Evolutionary conservation across 2,888 invertebrate genomes (phyloP).

Genomic region (Hyposoter didymator): DNA sequence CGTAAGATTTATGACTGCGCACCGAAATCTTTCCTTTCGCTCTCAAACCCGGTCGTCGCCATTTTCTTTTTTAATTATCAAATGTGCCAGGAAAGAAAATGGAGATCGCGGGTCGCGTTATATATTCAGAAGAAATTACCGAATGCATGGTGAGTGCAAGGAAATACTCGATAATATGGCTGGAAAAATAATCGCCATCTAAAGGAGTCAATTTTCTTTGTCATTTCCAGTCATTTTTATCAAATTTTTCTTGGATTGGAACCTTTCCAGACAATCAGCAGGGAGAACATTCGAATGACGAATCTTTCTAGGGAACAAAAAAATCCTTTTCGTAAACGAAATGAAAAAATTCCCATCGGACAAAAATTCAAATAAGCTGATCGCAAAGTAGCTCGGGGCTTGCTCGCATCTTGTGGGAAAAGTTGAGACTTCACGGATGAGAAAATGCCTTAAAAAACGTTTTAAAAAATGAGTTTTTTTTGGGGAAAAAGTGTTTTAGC

Average conservation of each 20-base stretch:
- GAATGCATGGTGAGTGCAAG: not conserved
- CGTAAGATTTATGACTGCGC: slow-evolving; percentile 54
- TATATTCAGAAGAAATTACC: not conserved
- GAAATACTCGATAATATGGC: not conserved
- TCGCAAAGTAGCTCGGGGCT: not conserved
- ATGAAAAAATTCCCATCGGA: not conserved
- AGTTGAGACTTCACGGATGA: slow-evolving; percentile 5
- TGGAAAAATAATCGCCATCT: not conserved
- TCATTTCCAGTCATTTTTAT: not conserved
- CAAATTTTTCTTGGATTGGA: not conserved
- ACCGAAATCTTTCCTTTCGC: slow-evolving; percentile 2
- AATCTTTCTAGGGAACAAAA: not conserved
- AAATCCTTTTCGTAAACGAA: not conserved
- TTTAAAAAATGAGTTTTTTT: slow-evolving; percentile 6
- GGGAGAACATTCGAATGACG: too few relatives aligned
- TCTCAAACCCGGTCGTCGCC: slow-evolving; percentile 10
- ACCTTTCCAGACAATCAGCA: not conserved
- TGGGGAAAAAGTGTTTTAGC: slow-evolving; percentile 29
- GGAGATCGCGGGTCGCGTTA: not conserved
- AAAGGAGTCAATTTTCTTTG: not conserved
- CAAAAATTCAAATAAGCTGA: not conserved
- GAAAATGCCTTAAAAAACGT: not conserved
- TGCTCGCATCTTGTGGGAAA: slow-evolving; percentile 41
- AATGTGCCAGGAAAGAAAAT: slow-evolving; percentile 2
- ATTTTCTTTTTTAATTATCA: slow-evolving; percentile 47